Evolutionary conservation across 2,113 vertebrate species (phyloP).

Genomic region (Electrona antarctica): DNA sequence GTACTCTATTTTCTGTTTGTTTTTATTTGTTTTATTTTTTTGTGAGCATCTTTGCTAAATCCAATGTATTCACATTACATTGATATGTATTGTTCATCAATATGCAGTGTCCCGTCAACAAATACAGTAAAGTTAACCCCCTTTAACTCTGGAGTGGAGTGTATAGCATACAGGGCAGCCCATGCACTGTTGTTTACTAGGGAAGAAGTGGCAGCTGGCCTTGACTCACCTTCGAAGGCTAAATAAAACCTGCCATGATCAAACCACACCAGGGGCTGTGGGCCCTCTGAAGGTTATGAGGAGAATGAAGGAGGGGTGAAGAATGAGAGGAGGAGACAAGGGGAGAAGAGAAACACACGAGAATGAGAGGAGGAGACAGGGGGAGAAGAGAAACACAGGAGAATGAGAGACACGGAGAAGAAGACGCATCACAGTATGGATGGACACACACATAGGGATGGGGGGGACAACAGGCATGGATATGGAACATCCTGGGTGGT

Average conservation of each 20-base stretch:
- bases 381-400: constrained; percentile 77
- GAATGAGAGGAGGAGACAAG: constrained; percentile 75
- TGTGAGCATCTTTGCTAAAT: no score
- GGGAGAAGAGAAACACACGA: constrained; percentile 77
- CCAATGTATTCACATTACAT: no score
- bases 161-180: neutral
- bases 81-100: no score
- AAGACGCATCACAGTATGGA: constrained; percentile 77
- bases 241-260: constrained; percentile 99
- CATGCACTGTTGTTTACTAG: constrained; percentile 50
- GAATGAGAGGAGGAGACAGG: constrained; percentile 79
- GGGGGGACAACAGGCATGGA: constrained; percentile 68
- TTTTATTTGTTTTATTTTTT: no score
- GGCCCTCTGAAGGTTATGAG: constrained; percentile 86
- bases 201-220: constrained; percentile 35
- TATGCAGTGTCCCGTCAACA: no score
- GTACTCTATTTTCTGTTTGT: no score
- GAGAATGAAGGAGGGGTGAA: constrained; percentile 80
- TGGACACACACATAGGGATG: constrained; percentile 55
- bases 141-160: no score
- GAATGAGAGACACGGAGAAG: constrained; percentile 77
- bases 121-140: no score
- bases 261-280: constrained; percentile 98
- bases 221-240: constrained; percentile 98
- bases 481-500: neutral